Evolutionary conservation across 2,888 invertebrate genomes (phyloP).

Genomic region (Campoplex capitator): DNA sequence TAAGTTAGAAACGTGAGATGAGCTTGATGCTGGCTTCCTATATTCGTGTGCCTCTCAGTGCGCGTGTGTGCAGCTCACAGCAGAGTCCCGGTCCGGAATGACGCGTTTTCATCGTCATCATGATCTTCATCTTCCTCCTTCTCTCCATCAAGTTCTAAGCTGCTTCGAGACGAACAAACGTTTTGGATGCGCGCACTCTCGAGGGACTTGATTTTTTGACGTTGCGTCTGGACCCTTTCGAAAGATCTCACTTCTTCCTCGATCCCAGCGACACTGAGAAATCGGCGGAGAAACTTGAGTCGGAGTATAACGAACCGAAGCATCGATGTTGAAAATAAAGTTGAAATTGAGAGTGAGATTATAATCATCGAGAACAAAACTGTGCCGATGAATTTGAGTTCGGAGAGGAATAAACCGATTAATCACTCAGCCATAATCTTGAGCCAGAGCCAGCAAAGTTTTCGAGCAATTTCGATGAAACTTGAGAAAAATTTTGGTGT

Average conservation of each 20-base stretch:
- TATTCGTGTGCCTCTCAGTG: not conserved
- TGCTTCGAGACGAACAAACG: not conserved
- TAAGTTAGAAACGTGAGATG: conserved; percentile 56
- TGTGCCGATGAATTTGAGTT: not conserved
- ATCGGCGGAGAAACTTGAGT: not conserved
- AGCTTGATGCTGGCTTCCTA: not conserved
- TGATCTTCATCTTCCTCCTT: conserved; percentile 31
- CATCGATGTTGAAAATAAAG: not conserved
- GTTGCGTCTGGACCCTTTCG: conserved; percentile 1
- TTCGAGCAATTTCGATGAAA: not conserved
- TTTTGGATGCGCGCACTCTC: not conserved
- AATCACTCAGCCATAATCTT: not conserved
- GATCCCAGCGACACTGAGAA: not conserved
- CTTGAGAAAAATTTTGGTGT: not conserved
- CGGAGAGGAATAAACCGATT: not conserved
- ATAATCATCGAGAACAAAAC: not conserved
- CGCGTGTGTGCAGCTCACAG: not conserved
- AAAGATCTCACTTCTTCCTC: not conserved
- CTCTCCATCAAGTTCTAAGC: conserved; percentile 4
- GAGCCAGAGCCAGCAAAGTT: not conserved
- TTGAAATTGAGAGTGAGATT: not conserved
- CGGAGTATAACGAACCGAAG: not conserved
- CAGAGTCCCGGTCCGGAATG: conserved; percentile 33
- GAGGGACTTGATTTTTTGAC: conserved; percentile 18
- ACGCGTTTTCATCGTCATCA: conserved; percentile 51